Evolutionary conservation across 2,113 vertebrate genomes (phyloP).

Genomic region (Microcebus ravelobensis): DNA sequence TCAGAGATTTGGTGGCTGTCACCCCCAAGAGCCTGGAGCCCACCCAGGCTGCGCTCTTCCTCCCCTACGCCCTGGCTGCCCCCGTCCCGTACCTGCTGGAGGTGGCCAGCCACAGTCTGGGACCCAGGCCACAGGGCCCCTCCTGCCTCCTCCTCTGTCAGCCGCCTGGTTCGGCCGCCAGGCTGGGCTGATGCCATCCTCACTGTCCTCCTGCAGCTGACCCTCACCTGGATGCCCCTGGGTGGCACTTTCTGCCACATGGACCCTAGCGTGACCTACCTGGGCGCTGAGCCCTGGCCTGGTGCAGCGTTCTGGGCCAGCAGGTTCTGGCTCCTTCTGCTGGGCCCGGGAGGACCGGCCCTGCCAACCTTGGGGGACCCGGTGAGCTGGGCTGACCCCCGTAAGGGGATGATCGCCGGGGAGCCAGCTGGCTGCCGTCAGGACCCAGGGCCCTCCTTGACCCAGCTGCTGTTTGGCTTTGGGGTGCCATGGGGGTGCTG

Average conservation of each 20-base stretch:
- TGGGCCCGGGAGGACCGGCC: fast-evolving
- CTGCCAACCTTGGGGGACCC: neutral
- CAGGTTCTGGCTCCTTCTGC: neutral
- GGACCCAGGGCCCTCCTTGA: fast-evolving
- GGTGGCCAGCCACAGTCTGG: neutral
- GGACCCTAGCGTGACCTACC: neutral
- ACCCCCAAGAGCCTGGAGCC: fast-evolving
- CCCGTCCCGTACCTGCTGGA: neutral
- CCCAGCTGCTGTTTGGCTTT: neutral
- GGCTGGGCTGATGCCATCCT: neutral
- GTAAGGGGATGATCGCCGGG: fast-evolving
- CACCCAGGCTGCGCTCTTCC: neutral
- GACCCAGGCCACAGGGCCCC: neutral
- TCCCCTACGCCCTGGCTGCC: neutral
- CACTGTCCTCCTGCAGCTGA: neutral
- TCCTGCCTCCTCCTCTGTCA: neutral
- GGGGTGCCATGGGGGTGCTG: neutral
- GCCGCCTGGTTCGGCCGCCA: neutral
- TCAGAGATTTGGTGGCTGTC: fast-evolving
- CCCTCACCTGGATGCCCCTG: neutral
- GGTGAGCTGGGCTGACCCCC: fast-evolving
- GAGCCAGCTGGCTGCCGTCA: fast-evolving
- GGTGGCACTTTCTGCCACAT: neutral
- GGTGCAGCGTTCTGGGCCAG: neutral
- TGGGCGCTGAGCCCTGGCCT: neutral